These are phyloP conservation scores for Caenorhabditis sp. DNA, from an alignment of 2,888 invertebrate genomes.

Conservation along the genomic window DNA sequence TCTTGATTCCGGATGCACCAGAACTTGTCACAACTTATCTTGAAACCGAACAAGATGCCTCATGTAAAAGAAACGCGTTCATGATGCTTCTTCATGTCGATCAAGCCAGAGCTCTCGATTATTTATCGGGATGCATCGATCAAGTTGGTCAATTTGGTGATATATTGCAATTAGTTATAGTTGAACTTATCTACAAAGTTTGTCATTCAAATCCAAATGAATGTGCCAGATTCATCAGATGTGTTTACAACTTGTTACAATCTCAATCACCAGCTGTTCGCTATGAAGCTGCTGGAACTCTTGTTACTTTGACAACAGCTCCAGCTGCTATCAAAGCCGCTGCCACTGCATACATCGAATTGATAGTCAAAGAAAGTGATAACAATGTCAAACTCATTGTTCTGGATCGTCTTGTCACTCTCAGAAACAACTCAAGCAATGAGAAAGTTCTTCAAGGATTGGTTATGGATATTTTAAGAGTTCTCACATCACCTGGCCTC, in stretches of 20 bases:
- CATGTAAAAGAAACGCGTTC: conserved; percentile 97
- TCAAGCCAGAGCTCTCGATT: conserved; percentile 82
- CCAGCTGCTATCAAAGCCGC: conserved; percentile 97
- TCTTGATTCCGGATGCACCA: conserved; percentile 97
- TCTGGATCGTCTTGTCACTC: conserved; percentile 86
- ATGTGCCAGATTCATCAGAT: conserved; percentile 93
- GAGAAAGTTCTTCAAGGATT: conserved; percentile 76
- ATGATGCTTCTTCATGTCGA: conserved; percentile 97
- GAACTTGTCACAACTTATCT: conserved; percentile 92
- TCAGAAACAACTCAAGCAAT: conserved; percentile 76
- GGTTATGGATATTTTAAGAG: conserved; percentile 96
- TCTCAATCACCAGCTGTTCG: conserved; percentile 94
- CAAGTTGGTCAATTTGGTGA: conserved; percentile 85
- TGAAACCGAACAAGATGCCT: conserved; percentile 97
- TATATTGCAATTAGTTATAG: conserved; percentile 95
- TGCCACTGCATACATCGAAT: conserved; percentile 95
- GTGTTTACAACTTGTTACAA: conserved; percentile 95
- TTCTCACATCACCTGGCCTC: conserved; percentile 50
- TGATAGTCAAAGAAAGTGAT: conserved; percentile 98
- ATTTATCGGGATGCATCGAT: conserved; percentile 77
- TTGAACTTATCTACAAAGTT: conserved; percentile 97
- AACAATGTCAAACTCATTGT: conserved; percentile 99
- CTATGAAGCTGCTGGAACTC: conserved; percentile 94
- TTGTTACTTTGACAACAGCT: conserved; percentile 94
- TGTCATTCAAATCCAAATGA: conserved; percentile 95